Conservation (phyloP, 2,888 invertebrate genomes). For the Ptilodon capucinus region DNA sequence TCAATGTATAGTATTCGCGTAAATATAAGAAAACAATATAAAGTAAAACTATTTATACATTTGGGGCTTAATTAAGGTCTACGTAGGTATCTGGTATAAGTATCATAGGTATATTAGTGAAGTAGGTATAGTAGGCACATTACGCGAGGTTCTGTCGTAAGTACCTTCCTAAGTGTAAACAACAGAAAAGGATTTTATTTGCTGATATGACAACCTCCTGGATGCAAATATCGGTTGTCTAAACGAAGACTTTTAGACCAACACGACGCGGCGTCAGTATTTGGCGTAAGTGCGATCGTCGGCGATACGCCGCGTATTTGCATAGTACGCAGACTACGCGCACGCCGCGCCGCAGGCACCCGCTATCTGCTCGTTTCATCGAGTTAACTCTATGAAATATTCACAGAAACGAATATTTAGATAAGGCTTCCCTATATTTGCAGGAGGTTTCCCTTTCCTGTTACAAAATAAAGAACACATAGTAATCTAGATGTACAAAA, state of each 20-base stretch:
- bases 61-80: too few species aligned
- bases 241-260: constrained; percentile 3
- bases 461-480: constrained; percentile 1
- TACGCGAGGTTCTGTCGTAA: too few species aligned
- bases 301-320: constrained; percentile 13
- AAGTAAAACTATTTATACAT: too few species aligned
- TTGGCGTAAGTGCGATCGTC: constrained; percentile 10
- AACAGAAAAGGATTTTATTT: not conserved
- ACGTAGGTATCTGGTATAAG: too few species aligned
- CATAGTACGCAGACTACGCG: constrained; percentile 12
- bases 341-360: constrained; percentile 11
- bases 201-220: not conserved
- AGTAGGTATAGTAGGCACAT: too few species aligned
- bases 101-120: too few species aligned
- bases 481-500: too few species aligned
- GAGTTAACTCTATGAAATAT: constrained; percentile 23
- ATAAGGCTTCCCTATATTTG: constrained; percentile 17
- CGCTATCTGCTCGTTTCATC: constrained; percentile 20
- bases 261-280: constrained; percentile 8
- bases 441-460: not conserved
- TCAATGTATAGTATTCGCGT: too few species aligned
- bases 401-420: constrained; percentile 20
- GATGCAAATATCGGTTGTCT: too few species aligned
- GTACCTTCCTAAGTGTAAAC: not conserved
- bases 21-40: too few species aligned